Percentiles rank a stretch among this genome's conserved stretches.
phyloP scores from a whole-genome alignment of 2,888 invertebrate species.

The Erynnis tages region DNA sequence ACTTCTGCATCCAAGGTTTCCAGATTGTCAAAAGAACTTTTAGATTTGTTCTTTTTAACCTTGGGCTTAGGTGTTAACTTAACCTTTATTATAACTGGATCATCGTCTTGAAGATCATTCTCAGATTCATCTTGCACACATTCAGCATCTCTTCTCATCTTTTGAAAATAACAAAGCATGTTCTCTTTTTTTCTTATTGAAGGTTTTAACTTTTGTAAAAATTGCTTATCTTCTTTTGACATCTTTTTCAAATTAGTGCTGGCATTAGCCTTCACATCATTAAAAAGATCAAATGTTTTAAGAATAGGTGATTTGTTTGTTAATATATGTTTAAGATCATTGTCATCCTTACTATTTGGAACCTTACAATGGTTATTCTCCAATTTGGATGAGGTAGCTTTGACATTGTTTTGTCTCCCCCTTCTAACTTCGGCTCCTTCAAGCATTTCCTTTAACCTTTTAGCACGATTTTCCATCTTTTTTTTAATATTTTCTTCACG shows the following conservation, averaged over 20 bases:
- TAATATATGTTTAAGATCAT: slow-evolving; percentile 23
- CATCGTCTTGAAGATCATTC: slow-evolving; percentile 33
- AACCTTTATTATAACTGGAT: slow-evolving; percentile 54
- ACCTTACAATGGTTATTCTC: slow-evolving; percentile 16
- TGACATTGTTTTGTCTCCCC: slow-evolving; percentile 32
- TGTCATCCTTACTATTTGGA: slow-evolving; percentile 8
- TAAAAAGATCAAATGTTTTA: slow-evolving; percentile 18
- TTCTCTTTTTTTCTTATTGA: slow-evolving; percentile 82
- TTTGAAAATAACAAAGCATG: slow-evolving; percentile 82
- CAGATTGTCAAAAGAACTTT: too few relatives aligned
- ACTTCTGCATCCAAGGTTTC: background rate
- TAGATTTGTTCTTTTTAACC: slow-evolving; percentile 46
- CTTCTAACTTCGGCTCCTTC: slow-evolving; percentile 46
- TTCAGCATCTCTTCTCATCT: slow-evolving; percentile 60
- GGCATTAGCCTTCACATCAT: background rate
- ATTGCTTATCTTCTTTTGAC: slow-evolving; percentile 64
- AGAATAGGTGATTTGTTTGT: slow-evolving; percentile 3
- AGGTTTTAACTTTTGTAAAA: slow-evolving; percentile 78
- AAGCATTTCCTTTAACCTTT: slow-evolving; percentile 77
- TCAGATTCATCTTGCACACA: slow-evolving; percentile 35
- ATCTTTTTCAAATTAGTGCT: slow-evolving; percentile 39
- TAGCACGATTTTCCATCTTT: slow-evolving; percentile 83
- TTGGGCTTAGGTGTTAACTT: slow-evolving; percentile 55
- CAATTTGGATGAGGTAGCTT: slow-evolving; percentile 7
- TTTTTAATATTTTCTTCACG: slow-evolving; percentile 80